Evolutionary conservation across 2,888 invertebrate genomes (phyloP).

Genomic region (Rhagium mordax): DNA sequence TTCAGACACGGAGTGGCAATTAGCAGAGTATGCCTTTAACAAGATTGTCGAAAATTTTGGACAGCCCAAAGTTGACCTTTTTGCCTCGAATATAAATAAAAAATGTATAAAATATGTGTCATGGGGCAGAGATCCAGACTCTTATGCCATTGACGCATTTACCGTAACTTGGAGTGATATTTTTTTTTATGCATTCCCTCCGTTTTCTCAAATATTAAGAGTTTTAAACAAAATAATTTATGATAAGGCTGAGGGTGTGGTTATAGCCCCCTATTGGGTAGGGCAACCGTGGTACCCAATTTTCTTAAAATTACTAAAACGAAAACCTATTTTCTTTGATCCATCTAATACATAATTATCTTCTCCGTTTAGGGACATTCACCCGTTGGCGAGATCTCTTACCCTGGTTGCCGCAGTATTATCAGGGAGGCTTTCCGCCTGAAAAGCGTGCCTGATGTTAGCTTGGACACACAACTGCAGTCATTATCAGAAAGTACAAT

Average conservation of each 20-base stretch:
- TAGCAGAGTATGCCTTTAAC: background rate
- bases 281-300: background rate
- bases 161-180: constrained; percentile 41
- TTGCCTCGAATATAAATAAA: constrained; percentile 53
- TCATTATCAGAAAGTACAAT: constrained; percentile 48
- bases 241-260: constrained; percentile 55
- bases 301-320: too few species aligned
- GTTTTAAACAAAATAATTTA: constrained; percentile 55
- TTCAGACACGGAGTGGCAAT: constrained; percentile 21
- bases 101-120: constrained; percentile 56
- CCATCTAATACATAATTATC: background rate
- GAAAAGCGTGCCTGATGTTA: constrained; percentile 33
- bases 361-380: background rate
- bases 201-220: constrained; percentile 54
- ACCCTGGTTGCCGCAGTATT: constrained; percentile 45
- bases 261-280: constrained; percentile 56
- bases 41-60: too few species aligned
- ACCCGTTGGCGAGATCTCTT: background rate
- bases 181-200: constrained; percentile 40
- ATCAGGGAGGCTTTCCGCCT: constrained; percentile 42
- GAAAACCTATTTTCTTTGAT: too few species aligned
- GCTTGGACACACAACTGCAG: constrained; percentile 42
- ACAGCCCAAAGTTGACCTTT: constrained; percentile 55
- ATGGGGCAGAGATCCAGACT: constrained; percentile 51
- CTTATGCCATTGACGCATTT: constrained; percentile 54